Conservation (phyloP, 1,140 invertebrate species). For the Adoxophyes honmai region DNA sequence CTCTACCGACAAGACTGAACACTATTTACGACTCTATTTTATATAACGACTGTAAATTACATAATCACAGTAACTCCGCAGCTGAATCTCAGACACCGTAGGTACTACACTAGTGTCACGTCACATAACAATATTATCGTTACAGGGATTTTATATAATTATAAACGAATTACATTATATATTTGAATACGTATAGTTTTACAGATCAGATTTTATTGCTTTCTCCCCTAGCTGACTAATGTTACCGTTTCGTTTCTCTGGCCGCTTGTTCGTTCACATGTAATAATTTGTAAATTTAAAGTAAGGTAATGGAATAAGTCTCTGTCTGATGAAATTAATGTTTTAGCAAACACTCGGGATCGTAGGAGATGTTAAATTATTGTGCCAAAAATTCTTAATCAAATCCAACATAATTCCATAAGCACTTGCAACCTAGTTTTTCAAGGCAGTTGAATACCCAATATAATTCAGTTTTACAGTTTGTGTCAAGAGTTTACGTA, state of each 20-base stretch:
- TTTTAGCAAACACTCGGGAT: constrained; percentile 11
- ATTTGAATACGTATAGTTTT: constrained; percentile 72
- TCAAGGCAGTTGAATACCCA: too few species aligned
- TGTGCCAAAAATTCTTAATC: constrained; percentile 6
- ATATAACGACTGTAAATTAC: constrained; percentile 67
- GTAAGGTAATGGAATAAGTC: constrained; percentile 23
- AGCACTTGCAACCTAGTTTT: too few species aligned
- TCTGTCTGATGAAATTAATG: constrained; percentile 7
- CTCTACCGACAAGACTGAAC: constrained; percentile 74
- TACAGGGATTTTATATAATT: constrained; percentile 74
- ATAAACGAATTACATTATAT: constrained; percentile 63
- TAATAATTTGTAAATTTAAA: constrained; percentile 27
- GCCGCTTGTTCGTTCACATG: constrained; percentile 6
- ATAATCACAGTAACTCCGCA: constrained; percentile 54
- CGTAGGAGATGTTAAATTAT: constrained; percentile 7
- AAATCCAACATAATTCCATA: background rate
- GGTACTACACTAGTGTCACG: constrained; percentile 60
- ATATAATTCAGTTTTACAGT: too few species aligned
- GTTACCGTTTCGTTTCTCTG: constrained; percentile 28
- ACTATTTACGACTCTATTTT: constrained; percentile 76
- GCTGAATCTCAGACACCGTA: constrained; percentile 36
- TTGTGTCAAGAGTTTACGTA: too few species aligned
- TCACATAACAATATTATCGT: constrained; percentile 75
- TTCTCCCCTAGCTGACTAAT: constrained; percentile 39
- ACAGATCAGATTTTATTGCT: constrained; percentile 58